Evolutionary conservation across 2,113 vertebrate genomes (phyloP), one percentile per base, ranked within the genome.

Genomic region (Thunnus thynnus): DNA sequence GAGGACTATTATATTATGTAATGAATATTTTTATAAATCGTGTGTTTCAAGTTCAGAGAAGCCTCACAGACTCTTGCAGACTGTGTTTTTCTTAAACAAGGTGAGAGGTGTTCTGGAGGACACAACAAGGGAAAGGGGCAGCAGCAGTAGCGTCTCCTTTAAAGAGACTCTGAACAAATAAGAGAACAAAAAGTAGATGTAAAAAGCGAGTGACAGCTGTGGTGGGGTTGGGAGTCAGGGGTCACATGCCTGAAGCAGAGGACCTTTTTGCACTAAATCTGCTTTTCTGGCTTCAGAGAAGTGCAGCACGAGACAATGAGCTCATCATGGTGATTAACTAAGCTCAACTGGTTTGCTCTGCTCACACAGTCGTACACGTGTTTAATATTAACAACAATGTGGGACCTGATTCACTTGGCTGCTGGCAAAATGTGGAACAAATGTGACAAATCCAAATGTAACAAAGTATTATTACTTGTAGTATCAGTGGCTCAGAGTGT

Each of bases 191-290:
- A 61, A n/a, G 30, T 51, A 0, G 10, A 58, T 5, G 58, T 5
- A 44, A 2, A 44, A 22, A 68, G 30, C 48, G 44, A 44, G 71
- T 14, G 82, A 91, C 90, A 92, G 88, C 90, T 91, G 58, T 27
- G 63, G 51, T 9, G 41, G 48, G 65, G 58, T 27, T n/a, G 46
- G 52, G 77, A 27, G 47, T 51, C 14, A 3, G 79, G n/a, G 68
- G 82, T 62, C 80, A 87, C 65, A 68, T 16, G 76, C 80, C 83
- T 58, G 62, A 73, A 75, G 87, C 61, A 55, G 7, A 70, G 55
- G 58, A 88, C 70, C 57, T 61, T 80, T 82, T 60, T 60, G 70
- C 25, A 61, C 67, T 71, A 90, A 88, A 88, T 87, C 81, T 88
- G 84, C 61, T 87, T 77, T 80, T 85, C 32, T 76, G 84, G 80